These are phyloP conservation scores for Choristoneura fumiferana DNA, from an alignment of 1,140 invertebrate genomes.

Conservation along the genomic window DNA sequence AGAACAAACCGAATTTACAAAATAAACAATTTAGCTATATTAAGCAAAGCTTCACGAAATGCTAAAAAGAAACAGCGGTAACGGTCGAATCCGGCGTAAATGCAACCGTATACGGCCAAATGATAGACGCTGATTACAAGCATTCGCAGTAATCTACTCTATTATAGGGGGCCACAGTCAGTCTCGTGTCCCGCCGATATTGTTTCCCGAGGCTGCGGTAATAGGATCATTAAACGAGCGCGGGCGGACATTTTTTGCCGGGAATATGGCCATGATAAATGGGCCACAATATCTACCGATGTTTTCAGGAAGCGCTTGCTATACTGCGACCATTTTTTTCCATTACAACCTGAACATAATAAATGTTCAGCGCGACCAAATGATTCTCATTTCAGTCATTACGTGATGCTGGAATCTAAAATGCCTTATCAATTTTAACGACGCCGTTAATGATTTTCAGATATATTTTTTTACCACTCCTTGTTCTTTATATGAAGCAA, in stretches of 20 bases:
- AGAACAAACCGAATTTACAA: too few species aligned
- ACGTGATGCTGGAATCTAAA: too few species aligned
- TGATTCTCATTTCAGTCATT: neutral
- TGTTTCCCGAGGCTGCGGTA: constrained; percentile 19
- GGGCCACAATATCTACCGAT: constrained; percentile 21
- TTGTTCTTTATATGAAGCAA: too few species aligned
- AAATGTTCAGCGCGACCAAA: neutral
- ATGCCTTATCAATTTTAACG: too few species aligned
- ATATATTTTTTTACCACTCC: too few species aligned
- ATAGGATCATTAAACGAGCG: constrained; percentile 24
- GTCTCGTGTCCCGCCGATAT: constrained; percentile 20
- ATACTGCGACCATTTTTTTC: neutral
- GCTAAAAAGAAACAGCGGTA: neutral
- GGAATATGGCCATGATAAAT: constrained; percentile 24
- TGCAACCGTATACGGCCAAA: neutral
- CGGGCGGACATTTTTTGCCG: constrained; percentile 19
- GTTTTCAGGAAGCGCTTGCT: constrained; percentile 13
- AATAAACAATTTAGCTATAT: neutral
- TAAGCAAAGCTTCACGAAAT: neutral
- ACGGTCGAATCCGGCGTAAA: neutral
- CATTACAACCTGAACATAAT: neutral
- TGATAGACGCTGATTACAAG: constrained; percentile 2
- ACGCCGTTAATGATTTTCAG: too few species aligned
- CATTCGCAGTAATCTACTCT: constrained; percentile 3
- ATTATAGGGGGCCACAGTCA: neutral